Base-by-base conservation (phyloP, 2,888 invertebrate species). In the Idaea aversata region DNA sequence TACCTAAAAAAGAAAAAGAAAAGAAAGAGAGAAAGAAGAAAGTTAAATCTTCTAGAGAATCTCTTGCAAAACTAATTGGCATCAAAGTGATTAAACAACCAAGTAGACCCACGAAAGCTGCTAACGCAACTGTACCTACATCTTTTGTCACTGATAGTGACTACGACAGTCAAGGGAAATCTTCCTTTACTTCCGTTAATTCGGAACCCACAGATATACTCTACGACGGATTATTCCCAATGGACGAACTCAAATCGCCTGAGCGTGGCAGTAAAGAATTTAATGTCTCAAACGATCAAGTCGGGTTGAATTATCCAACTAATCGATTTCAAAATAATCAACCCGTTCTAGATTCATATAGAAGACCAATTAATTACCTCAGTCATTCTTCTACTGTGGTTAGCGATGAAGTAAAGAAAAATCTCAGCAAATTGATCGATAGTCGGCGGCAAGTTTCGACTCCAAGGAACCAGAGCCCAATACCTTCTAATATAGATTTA, bases 221-320 rank as follows among this genome's bases (percentile, higher is more conserved):
- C 15, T 84, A 83, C 62, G 91, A 90, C 65, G 87, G 87, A 25
- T 70, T 86, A 15, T 89, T 81, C 67, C 83, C 85, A 34, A 88
- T 89, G 84, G 89, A 88, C n/a, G 87, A 88, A 57, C 69, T 84
- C 1, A 87, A 82, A 61, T 84, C 85, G 1, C 84, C 85, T 1
- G 84, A 84, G 65, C 82, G 72, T 59, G 70, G 60, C 25, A 72
- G 69, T 34, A 68, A 61, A 59, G 74, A 75, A 35, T 60, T 62
- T 25, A 57, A 61, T 4, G 59, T 66, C 3, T 34, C 60, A 4
- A 71, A 68, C 5, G 66, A 60, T 5, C 47, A 36, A 4, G 38
- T 65, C 5, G 66, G 59, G n/a, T 61, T 63, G 13, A 67, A 25
- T 58, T 7, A 59, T 15, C 65, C n/a, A 2, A 25, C 15, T 58